Percentiles rank a stretch among this genome's conserved stretches.
These are phyloP conservation scores for Danio jaintianensis DNA, from an alignment of 2,797 vertebrate genomes.

Conservation along the genomic window DNA sequence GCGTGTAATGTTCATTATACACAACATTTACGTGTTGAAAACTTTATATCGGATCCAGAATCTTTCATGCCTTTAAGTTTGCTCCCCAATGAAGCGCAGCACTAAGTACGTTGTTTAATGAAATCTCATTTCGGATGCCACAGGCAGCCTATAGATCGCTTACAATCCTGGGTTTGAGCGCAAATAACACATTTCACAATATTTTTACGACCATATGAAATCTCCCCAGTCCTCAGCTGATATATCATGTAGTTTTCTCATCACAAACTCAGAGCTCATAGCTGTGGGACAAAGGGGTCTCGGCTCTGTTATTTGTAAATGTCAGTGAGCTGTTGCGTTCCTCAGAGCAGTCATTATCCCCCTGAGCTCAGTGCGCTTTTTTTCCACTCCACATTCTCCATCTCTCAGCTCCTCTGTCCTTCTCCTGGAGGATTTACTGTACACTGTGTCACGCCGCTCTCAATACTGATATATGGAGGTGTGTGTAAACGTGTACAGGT, in stretches of 20 bases:
- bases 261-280: constrained; percentile 47
- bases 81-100: neutral
- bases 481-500: constrained; percentile 40
- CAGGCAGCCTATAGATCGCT: constrained; percentile 3
- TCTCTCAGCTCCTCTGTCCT: constrained; percentile 42
- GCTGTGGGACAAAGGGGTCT: constrained; percentile 40
- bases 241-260: constrained; percentile 47
- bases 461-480: constrained; percentile 39
- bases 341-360: constrained; percentile 60
- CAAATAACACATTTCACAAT: constrained; percentile 37
- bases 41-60: neutral
- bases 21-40: neutral
- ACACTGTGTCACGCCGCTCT: constrained; percentile 23
- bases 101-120: neutral
- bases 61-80: neutral
- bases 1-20: neutral
- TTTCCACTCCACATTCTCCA: constrained; percentile 31
- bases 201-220: constrained; percentile 34
- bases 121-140: constrained; percentile 24
- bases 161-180: neutral
- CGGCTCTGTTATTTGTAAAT: constrained; percentile 65
- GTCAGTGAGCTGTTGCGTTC: constrained; percentile 55
- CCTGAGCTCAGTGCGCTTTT: constrained; percentile 50
- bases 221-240: constrained; percentile 44
- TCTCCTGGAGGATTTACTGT: constrained; percentile 40